phyloP scores from a whole-genome alignment of 2,797 vertebrate genomes.

The Telmatherina bonti region DNA sequence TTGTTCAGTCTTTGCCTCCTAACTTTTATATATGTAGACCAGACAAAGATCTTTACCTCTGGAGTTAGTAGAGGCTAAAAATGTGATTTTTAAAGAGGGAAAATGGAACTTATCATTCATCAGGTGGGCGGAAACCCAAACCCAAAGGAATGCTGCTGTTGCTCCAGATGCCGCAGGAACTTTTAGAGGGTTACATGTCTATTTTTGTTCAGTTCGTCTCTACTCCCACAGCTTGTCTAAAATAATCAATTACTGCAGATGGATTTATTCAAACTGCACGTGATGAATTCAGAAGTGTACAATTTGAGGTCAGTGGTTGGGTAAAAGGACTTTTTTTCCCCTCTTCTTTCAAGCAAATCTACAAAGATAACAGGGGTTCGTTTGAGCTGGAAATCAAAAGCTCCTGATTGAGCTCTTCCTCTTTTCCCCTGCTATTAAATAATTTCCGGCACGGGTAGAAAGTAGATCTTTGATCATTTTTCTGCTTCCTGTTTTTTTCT shows the following conservation, averaged over 20 bases:
- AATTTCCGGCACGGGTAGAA: slow-evolving; percentile 21
- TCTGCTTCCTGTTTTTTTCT: slow-evolving; percentile 25
- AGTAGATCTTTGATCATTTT: slow-evolving; percentile 18
- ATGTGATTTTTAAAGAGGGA: not conserved
- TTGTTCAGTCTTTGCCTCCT: not conserved
- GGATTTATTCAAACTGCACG: not conserved
- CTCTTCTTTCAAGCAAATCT: not conserved
- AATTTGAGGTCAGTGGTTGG: not conserved
- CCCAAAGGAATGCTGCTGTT: not conserved
- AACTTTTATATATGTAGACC: not conserved
- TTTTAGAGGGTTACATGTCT: not conserved
- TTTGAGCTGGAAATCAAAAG: not conserved
- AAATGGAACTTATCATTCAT: not conserved
- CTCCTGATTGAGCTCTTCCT: not conserved
- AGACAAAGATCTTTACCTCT: not conserved
- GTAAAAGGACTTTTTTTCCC: not conserved
- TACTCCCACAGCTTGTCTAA: not conserved
- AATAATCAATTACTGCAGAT: not conserved
- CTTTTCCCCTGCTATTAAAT: not conserved
- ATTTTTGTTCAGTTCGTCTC: not conserved
- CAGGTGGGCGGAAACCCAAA: not conserved
- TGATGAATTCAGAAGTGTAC: not conserved
- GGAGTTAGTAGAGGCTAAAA: not conserved
- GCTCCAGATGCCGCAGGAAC: not conserved
- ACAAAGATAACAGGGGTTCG: not conserved